Conservation (phyloP, 2,113 vertebrate species). For the Nothocercus julius region DNA sequence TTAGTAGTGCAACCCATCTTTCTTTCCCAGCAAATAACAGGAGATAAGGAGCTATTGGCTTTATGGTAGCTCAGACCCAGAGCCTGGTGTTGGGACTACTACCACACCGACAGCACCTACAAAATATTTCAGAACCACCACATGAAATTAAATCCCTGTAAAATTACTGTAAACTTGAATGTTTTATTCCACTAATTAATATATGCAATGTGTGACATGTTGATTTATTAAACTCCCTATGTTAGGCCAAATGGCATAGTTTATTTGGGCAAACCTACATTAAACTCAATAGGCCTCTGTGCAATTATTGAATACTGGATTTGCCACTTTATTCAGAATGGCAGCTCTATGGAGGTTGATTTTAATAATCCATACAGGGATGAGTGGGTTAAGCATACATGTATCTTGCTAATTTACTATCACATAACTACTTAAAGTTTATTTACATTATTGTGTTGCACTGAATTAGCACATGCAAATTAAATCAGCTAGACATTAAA, state of each 20-base stretch:
- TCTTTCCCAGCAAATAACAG: background rate
- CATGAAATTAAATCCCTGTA: background rate
- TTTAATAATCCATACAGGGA: background rate
- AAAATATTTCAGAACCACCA: background rate
- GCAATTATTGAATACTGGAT: background rate
- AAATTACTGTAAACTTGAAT: background rate
- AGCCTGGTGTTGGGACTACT: background rate
- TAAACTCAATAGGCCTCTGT: background rate
- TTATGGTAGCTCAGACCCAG: background rate
- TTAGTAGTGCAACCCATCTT: background rate
- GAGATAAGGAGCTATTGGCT: background rate
- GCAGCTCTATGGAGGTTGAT: background rate
- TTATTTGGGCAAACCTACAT: background rate
- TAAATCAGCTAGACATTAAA: background rate
- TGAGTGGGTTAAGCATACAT: background rate
- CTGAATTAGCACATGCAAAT: background rate
- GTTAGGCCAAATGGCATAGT: background rate
- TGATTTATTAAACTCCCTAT: background rate
- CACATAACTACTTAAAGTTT: background rate
- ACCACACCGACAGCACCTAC: background rate
- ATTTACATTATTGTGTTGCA: background rate
- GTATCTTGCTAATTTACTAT: background rate
- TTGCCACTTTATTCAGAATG: background rate
- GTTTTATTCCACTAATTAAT: background rate
- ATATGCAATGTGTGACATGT: fast-evolving